phyloP scores from a whole-genome alignment of 2,113 vertebrate genomes.

The Gymnocephalus cernua region DNA sequence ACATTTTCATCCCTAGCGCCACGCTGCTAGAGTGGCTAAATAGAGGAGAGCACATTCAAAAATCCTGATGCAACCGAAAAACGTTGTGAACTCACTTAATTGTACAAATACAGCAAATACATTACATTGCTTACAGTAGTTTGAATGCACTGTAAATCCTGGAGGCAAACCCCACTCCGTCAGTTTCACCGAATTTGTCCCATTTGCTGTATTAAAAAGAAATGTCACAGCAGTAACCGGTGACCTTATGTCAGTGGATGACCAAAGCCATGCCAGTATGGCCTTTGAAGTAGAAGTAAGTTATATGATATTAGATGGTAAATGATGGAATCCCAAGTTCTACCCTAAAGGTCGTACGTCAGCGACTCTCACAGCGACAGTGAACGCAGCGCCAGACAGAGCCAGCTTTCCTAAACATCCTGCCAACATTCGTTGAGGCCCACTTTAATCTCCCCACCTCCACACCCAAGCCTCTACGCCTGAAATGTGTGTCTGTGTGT shows the following conservation, averaged over 20 bases:
- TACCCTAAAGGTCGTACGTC: constrained; percentile 26
- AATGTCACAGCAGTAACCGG: not conserved
- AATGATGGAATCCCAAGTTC: constrained; percentile 32
- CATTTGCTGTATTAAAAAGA: constrained; percentile 2
- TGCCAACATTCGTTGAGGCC: constrained; percentile 51
- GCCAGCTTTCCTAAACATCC: constrained; percentile 61
- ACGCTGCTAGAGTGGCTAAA: not conserved
- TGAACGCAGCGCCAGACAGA: constrained; percentile 37
- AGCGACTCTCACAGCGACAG: constrained; percentile 12
- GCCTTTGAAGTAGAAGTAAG: constrained; percentile 25
- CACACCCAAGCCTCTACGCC: constrained; percentile 29
- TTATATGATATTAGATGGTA: constrained; percentile 43
- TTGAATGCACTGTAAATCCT: not conserved
- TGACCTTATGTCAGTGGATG: constrained; percentile 24
- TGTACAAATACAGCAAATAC: not conserved
- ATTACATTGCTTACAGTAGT: not conserved
- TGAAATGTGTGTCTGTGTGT: constrained; percentile 11
- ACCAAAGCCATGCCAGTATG: constrained; percentile 16
- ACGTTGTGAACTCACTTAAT: not conserved
- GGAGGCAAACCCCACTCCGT: not conserved
- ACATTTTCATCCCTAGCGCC: not conserved
- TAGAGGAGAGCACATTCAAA: not conserved
- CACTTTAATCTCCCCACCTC: constrained; percentile 58
- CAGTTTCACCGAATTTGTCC: not conserved
- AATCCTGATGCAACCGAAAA: too few relatives aligned